Conservation (phyloP, 1,140 invertebrate genomes). For the Drepana arcuata region DNA sequence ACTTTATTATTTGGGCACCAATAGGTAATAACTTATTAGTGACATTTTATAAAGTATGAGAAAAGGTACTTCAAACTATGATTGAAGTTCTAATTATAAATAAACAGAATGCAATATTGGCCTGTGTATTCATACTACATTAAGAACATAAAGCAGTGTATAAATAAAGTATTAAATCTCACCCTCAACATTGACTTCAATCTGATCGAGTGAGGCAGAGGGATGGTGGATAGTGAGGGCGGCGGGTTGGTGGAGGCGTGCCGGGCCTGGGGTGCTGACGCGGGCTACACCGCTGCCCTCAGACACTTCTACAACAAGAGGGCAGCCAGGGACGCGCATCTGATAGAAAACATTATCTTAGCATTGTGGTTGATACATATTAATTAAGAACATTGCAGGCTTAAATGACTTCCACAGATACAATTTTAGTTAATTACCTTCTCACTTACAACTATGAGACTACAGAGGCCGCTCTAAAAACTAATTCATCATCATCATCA, state of each 20-base stretch:
- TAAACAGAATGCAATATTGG: not conserved
- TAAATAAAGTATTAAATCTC: conserved; percentile 52
- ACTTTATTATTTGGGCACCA: not conserved
- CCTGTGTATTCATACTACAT: not conserved
- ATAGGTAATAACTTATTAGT: not conserved
- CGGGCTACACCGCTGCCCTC: conserved; percentile 81
- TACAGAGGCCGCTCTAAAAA: no score
- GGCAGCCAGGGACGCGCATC: conserved; percentile 84
- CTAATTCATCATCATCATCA: no score
- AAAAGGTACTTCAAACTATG: not conserved
- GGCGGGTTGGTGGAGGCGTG: conserved; percentile 76
- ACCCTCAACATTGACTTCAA: conserved; percentile 96
- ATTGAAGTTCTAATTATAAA: not conserved
- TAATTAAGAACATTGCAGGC: no score
- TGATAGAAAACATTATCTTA: no score
- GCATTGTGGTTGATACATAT: no score
- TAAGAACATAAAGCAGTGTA: not conserved
- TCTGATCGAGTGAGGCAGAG: conserved; percentile 89
- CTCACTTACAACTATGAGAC: no score
- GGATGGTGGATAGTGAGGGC: conserved; percentile 79
- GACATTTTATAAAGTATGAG: not conserved
- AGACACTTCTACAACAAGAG: conserved; percentile 78
- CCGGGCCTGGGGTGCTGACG: conserved; percentile 79
- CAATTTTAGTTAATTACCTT: no score
- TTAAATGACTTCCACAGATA: no score